Evolutionary conservation across 2,888 invertebrate genomes (phyloP).

Genomic region (Thereva unica): DNA sequence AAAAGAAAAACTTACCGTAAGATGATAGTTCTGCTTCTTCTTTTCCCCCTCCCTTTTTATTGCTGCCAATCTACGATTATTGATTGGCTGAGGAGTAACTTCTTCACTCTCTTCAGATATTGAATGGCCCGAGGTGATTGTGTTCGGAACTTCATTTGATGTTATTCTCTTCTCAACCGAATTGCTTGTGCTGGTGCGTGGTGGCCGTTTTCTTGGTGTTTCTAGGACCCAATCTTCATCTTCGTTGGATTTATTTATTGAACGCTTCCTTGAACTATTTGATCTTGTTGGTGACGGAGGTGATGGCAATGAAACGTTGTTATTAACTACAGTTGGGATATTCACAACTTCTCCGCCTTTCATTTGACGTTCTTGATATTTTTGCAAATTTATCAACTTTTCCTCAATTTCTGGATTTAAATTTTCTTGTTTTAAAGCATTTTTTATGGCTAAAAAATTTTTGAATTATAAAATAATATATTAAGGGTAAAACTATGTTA

Average conservation of each 20-base stretch:
- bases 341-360: slow-evolving; percentile 51
- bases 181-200: slow-evolving; percentile 12
- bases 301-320: slow-evolving; percentile 17
- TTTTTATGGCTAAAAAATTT: slow-evolving; percentile 76
- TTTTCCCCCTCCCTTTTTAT: slow-evolving; percentile 43
- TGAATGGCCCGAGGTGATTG: slow-evolving; percentile 22
- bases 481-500: too few relatives aligned
- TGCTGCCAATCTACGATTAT: slow-evolving; percentile 39
- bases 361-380: slow-evolving; percentile 81
- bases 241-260: slow-evolving; percentile 36
- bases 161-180: slow-evolving; percentile 25
- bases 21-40: slow-evolving; percentile 43
- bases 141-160: slow-evolving; percentile 15
- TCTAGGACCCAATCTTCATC: slow-evolving; percentile 56
- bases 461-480: background rate
- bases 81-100: slow-evolving; percentile 33
- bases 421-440: slow-evolving; percentile 89
- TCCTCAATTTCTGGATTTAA: slow-evolving; percentile 91
- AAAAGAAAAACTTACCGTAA: slow-evolving; percentile 40
- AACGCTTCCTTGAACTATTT: slow-evolving; percentile 33
- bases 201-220: slow-evolving; percentile 48
- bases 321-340: slow-evolving; percentile 7
- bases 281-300: slow-evolving; percentile 37
- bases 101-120: slow-evolving; percentile 35
- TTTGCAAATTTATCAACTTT: slow-evolving; percentile 83